These are phyloP conservation scores for Noturus placidus DNA, from an alignment of 2,113 vertebrate genomes.

Conservation along the genomic window DNA sequence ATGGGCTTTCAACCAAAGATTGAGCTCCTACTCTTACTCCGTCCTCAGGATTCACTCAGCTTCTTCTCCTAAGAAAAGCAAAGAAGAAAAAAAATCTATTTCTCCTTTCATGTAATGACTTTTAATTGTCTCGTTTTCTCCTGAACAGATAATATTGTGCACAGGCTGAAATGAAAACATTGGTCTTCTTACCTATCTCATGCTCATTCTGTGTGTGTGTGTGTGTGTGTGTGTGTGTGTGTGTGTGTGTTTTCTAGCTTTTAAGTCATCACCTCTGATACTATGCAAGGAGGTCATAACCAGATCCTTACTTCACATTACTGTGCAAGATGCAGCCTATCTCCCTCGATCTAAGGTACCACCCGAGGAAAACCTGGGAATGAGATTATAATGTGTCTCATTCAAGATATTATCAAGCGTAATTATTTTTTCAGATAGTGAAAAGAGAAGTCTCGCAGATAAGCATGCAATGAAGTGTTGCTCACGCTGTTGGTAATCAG, in stretches of 20 bases:
- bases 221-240: constrained; percentile 13
- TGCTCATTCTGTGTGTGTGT: constrained; percentile 1
- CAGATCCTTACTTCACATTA: background rate
- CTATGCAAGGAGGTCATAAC: background rate
- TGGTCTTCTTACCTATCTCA: constrained; percentile 2
- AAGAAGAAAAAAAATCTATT: constrained; percentile 26
- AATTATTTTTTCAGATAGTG: constrained; percentile 13
- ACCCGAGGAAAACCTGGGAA: constrained; percentile 31
- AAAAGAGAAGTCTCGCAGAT: constrained; percentile 19
- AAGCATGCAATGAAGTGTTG: constrained; percentile 1
- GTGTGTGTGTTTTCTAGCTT: constrained; percentile 3
- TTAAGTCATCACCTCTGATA: constrained; percentile 20
- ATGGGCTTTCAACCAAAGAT: constrained; percentile 18
- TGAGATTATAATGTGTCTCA: background rate
- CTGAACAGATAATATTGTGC: constrained; percentile 42
- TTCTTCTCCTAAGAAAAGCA: constrained; percentile 31
- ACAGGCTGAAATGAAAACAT: background rate
- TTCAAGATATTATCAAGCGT: constrained; percentile 14
- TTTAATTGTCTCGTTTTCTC: constrained; percentile 32
- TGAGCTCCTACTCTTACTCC: constrained; percentile 24
- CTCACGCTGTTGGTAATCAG: background rate
- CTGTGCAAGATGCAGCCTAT: constrained; percentile 19
- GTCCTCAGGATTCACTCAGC: constrained; percentile 26
- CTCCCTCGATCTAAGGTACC: background rate
- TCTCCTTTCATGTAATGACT: constrained; percentile 7